A percentile compares a stretch with the other conserved stretches of the same genome.
phyloP scores from a whole-genome alignment of 2,113 vertebrate genomes.

The Aix galericulata region DNA sequence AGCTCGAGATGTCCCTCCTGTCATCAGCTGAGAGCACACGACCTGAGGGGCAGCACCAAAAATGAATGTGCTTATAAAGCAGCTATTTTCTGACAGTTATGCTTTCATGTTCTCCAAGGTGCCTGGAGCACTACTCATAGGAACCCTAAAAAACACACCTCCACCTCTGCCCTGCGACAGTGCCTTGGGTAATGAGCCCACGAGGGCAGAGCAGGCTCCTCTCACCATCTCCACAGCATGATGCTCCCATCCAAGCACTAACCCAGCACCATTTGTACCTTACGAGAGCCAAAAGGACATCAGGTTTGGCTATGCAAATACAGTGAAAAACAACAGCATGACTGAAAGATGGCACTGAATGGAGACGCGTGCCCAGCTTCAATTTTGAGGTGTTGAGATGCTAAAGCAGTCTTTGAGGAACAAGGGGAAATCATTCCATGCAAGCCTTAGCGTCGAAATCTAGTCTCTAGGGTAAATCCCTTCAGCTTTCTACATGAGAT shows the following conservation, averaged over 20 bases:
- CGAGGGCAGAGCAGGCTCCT: accelerated
- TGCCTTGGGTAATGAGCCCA: not conserved
- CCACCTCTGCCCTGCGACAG: not conserved
- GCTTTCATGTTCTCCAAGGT: not conserved
- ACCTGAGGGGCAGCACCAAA: accelerated
- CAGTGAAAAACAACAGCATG: not conserved
- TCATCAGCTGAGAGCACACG: not conserved
- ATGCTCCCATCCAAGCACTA: not conserved
- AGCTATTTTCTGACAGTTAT: not conserved
- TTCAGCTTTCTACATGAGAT: not conserved
- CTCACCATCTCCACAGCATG: not conserved
- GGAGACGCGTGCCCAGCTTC: not conserved
- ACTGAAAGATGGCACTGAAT: not conserved
- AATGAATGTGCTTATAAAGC: not conserved
- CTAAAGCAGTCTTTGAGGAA: not conserved
- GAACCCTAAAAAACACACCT: not conserved
- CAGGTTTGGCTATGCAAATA: accelerated
- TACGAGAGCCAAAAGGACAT: not conserved
- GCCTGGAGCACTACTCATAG: not conserved
- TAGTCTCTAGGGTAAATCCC: not conserved
- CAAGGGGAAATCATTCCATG: not conserved
- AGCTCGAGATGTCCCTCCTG: not conserved
- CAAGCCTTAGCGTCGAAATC: not conserved
- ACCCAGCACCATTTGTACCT: not conserved
- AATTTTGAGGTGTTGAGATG: not conserved